Conservation (phyloP, 2,888 invertebrate species). For the Drosophila mulleri region DNA sequence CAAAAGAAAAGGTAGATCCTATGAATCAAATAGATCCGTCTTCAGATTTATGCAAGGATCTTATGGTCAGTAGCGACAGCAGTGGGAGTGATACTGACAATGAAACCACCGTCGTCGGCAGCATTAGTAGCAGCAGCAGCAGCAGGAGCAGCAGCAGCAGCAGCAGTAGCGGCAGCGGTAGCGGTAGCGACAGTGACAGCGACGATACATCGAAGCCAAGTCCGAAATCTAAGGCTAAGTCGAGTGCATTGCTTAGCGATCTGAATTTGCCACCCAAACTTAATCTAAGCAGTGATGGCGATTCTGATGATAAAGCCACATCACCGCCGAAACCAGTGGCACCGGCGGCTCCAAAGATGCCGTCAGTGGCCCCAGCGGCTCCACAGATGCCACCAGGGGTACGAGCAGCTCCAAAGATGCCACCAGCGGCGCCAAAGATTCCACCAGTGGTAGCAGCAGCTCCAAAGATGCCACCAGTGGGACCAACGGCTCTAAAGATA, state of each 20-base stretch:
- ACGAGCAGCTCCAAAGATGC: no score
- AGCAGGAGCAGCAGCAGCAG: no score
- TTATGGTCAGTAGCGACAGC: neutral
- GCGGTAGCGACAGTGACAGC: neutral
- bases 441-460: no score
- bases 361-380: no score
- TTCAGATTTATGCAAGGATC: neutral
- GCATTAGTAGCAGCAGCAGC: no score
- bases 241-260: neutral
- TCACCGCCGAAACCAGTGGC: no score
- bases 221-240: neutral
- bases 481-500: no score
- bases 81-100: neutral
- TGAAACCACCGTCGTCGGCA: neutral
- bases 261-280: neutral
- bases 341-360: no score
- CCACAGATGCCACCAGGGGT: no score
- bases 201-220: neutral
- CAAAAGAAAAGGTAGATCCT: neutral
- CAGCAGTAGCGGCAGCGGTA: neutral
- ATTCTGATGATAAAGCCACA: neutral
- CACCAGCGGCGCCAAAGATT: no score
- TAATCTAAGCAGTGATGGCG: conserved; percentile 5
- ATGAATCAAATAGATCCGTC: no score
- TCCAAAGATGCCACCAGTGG: no score